A percentile compares a stretch with the other conserved stretches of the same genome.
Conservation (phyloP, 2,888 invertebrate genomes). For the Eupithecia vulgata region DNA sequence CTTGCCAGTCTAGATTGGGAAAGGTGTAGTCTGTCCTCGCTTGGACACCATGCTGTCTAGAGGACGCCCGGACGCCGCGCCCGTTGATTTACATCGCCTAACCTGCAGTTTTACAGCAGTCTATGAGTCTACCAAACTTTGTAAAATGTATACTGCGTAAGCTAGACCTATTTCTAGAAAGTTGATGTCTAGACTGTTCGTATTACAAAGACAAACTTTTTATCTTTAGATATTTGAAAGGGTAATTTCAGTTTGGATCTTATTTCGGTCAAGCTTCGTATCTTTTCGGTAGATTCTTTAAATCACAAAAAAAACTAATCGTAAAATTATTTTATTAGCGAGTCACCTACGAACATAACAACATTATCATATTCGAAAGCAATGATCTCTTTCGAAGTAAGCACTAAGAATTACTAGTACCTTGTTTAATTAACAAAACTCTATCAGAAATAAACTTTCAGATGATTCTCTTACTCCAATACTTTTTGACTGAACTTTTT, state of each 20-base stretch:
- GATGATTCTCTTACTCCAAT: too few species aligned
- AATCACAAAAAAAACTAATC: not conserved
- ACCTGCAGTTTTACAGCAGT: constrained; percentile 40
- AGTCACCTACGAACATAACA: too few species aligned
- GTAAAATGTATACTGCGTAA: not conserved
- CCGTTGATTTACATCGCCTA: constrained; percentile 48
- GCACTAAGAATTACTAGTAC: too few species aligned
- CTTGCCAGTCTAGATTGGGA: constrained; percentile 25
- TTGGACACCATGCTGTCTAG: constrained; percentile 69
- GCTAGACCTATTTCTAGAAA: constrained; percentile 9
- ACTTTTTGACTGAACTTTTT: too few species aligned
- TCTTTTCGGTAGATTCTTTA: not conserved
- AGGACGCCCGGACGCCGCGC: constrained; percentile 62
- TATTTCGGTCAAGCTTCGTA: not conserved
- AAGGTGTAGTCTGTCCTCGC: constrained; percentile 54
- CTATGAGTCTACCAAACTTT: not conserved
- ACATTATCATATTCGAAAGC: too few species aligned
- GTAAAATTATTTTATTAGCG: not conserved
- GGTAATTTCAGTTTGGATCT: not conserved
- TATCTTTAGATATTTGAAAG: not conserved
- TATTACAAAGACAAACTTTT: not conserved
- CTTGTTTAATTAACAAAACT: too few species aligned
- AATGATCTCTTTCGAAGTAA: too few species aligned
- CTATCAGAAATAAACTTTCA: too few species aligned
- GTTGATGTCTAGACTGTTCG: constrained; percentile 2